Percentiles rank a stretch among this genome's conserved stretches.
Evolutionary conservation across 1,140 invertebrate species (phyloP).

Genomic region (Scaptomyza montana): DNA sequence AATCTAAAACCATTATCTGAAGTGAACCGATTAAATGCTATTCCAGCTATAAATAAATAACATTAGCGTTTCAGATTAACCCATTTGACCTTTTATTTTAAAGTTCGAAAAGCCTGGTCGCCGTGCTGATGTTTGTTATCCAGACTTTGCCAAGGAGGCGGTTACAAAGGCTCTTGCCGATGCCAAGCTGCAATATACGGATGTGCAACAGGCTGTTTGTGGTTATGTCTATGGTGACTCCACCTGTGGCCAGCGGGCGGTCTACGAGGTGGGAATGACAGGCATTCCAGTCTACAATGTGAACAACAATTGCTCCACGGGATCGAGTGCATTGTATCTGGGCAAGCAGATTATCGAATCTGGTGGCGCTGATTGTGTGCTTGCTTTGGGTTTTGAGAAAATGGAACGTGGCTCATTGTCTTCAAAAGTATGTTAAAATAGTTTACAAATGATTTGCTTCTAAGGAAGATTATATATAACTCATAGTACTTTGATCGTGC

Average conservation of each 20-base stretch:
- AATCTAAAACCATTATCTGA: slow-evolving; percentile 39
- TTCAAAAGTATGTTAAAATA: slow-evolving; percentile 85
- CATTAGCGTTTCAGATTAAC: slow-evolving; percentile 12
- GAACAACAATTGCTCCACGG: slow-evolving; percentile 99
- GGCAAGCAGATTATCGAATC: slow-evolving; percentile 96
- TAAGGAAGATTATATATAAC: slow-evolving; percentile 17
- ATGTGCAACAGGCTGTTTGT: slow-evolving; percentile 94
- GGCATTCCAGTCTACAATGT: slow-evolving; percentile 99
- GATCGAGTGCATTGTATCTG: slow-evolving; percentile 95
- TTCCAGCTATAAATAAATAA: slow-evolving; percentile 12
- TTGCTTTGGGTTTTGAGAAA: slow-evolving; percentile 99
- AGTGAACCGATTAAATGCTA: slow-evolving; percentile 47
- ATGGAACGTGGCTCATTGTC: slow-evolving; percentile 97
- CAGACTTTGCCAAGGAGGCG: slow-evolving; percentile 96
- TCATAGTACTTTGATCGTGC: slow-evolving; percentile 92
- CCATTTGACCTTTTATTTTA: slow-evolving; percentile 3
- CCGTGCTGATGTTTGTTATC: slow-evolving; percentile 94
- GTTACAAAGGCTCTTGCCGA: slow-evolving; percentile 95
- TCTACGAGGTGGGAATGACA: slow-evolving; percentile 97
- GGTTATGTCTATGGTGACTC: slow-evolving; percentile 99
- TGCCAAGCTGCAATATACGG: slow-evolving; percentile 91
- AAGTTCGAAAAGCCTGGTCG: slow-evolving; percentile 91
- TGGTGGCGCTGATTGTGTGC: slow-evolving; percentile 92
- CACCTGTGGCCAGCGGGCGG: slow-evolving; percentile 95
- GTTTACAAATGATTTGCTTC: background rate